Evolutionary conservation across 2,888 invertebrate species (phyloP), one percentile per base, ranked within the genome.

Genomic region (Xestia ashworthii): DNA sequence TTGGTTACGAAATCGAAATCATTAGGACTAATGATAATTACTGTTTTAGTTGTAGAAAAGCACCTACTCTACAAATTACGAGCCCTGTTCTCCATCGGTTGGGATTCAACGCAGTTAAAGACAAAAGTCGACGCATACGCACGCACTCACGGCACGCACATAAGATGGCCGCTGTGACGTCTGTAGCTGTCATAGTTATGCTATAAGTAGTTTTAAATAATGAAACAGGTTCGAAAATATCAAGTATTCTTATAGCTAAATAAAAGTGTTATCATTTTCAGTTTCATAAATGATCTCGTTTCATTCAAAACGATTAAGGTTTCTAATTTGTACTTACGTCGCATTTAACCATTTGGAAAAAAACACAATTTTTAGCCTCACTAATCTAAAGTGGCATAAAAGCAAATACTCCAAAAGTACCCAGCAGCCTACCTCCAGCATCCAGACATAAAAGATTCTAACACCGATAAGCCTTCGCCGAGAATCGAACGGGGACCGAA

Each of bases 401-500:
- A 72, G 73, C 68, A 81, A 80, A 80, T 70, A 38, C 25, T 41
- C 69, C n/a, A 58, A 74, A 74, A 48, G 65, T 64, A 65, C 11
- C 79, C 75, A 80, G 16, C 78, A 76, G 50, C 68, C 71, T 83
- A 81, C 83, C 83, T 67, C 44, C 79, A 78, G 73, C 67, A 72
- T 74, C 77, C 83, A 75, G 74, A 69, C 80, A 82, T 66, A 81
- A 83, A 78, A 89, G 90, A 90, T 90, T 71, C 71, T 46, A 74
- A 74, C 74, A 67, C 77, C 32, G 89, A 89, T 89, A 88, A 71
- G 65, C 65, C 25, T 58, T 64, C 50, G 74, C 64, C 75, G 81
- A 81, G 87, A 86, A 85, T 89, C 89, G 87, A 89, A 88, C 87
- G 70, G 76, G 82, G 79, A 77, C 87, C 74, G 73, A 86, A 88